Evolutionary conservation across 64 coral and sea anemone genomes (phyloP), one percentile per base, ranked within the genome.

Genomic region (Montipora sp.): DNA sequence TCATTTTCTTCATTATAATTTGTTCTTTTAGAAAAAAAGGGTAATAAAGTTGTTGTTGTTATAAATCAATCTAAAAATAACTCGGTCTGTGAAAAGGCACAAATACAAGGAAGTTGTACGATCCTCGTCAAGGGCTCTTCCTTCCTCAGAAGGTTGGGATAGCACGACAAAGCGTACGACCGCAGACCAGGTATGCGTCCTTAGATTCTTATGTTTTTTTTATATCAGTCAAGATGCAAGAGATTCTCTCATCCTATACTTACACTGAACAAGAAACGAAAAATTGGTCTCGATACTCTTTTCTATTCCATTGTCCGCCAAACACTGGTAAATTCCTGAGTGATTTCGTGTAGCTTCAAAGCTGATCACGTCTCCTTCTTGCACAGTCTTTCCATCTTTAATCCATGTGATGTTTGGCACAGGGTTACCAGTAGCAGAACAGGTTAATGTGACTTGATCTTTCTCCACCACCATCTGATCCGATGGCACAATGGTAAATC

Each of bases 271-370:
- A 82, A 65, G 11, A 43, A 82, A 24, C 6, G 23, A 3, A 3
- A 53, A 51, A 63, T 53, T 82, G 1, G 80, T 10, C 11, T 66
- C 36, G 15, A 63, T 22, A 82, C 53, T 23, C n/a, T 5, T 12
- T 43, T 23, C 27, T 21, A 82, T 3, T 14, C 80, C 80, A 82
- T 82, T 82, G 1, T 82, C 80, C 27, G 80, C 80, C 15, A 13
- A 63, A 45, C 80, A 82, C 80, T 53, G 60, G 22, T 82, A 82
- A 43, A 61, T 43, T 63, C 80, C 80, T 61, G 80, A 60, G 4
- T 61, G 22, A 82, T 82, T 82, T 2, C 80, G 24, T 3, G 23
- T 36, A 8, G 57, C 53, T 44, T 24, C 24, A 15, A 82, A 82
- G 57, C 55, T 65, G 53, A 82, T 14, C 27, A 12, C 36, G 9